Percentiles rank a stretch among this genome's conserved stretches.
These are phyloP conservation scores for Erithacus rubecula DNA, from an alignment of 2,797 vertebrate genomes.

Conservation along the genomic window DNA sequence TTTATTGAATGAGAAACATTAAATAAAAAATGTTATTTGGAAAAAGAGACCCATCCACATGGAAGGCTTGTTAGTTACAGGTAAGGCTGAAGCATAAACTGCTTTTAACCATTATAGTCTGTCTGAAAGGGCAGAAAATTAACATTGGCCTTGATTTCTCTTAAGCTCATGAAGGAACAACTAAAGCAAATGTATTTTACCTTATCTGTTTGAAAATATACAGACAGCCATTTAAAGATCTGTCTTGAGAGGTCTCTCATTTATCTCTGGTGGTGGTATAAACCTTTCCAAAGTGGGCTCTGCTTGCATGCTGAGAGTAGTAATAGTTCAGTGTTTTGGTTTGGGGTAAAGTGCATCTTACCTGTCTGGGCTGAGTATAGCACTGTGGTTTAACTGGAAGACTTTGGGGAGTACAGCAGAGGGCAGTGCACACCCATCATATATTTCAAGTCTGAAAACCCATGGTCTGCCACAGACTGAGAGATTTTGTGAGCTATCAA, in stretches of 20 bases:
- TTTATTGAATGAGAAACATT: neutral
- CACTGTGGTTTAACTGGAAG: neutral
- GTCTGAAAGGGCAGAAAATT: neutral
- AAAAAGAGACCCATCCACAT: neutral
- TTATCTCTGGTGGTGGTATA: neutral
- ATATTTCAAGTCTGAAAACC: neutral
- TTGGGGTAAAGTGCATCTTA: neutral
- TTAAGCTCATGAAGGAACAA: neutral
- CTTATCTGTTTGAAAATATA: neutral
- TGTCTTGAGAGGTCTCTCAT: neutral
- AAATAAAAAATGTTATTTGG: neutral
- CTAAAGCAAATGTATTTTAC: neutral
- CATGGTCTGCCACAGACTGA: neutral
- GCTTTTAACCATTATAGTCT: neutral
- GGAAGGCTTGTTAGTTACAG: neutral
- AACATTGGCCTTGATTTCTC: neutral
- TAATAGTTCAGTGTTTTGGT: neutral
- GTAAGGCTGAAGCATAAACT: neutral
- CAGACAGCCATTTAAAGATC: neutral
- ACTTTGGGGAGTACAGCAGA: slow-evolving; percentile 57
- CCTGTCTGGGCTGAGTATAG: neutral
- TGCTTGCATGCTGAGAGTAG: neutral
- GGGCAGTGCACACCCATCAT: slow-evolving; percentile 34
- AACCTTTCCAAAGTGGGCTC: neutral
- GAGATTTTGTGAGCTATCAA: neutral